Conservation (phyloP, 2,888 invertebrate species). For the Oscheius sp. region DNA sequence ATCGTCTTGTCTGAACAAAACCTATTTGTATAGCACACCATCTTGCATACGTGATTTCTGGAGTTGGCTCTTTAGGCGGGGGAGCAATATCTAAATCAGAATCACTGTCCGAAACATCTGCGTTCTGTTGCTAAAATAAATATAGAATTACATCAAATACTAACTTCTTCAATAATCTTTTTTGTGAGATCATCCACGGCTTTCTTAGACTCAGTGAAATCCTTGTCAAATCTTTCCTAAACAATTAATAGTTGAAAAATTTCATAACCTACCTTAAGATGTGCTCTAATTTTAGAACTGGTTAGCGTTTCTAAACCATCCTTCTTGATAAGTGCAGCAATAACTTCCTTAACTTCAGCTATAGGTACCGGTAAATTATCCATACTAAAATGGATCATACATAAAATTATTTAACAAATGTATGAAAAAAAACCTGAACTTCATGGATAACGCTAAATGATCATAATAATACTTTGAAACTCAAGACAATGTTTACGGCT, state of each 20-base stretch:
- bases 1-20: background rate
- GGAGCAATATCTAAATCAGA: background rate
- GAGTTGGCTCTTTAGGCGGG: background rate
- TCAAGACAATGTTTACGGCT: no score
- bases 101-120: background rate
- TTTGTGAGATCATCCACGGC: constrained; percentile 13
- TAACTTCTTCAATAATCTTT: constrained; percentile 18
- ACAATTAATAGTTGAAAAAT: background rate
- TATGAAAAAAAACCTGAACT: no score
- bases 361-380: constrained; percentile 4
- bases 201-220: constrained; percentile 19
- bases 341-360: constrained; percentile 5
- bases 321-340: constrained; percentile 12
- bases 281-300: constrained; percentile 13
- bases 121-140: background rate
- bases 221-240: constrained; percentile 8
- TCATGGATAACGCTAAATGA: no score
- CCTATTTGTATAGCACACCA: background rate
- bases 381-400: background rate
- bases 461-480: no score
- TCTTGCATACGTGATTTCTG: background rate
- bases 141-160: background rate
- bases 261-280: constrained; percentile 9
- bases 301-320: constrained; percentile 23
- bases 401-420: no score